Conservation (phyloP, 1,140 invertebrate species). For the Psilanteris sp. region DNA sequence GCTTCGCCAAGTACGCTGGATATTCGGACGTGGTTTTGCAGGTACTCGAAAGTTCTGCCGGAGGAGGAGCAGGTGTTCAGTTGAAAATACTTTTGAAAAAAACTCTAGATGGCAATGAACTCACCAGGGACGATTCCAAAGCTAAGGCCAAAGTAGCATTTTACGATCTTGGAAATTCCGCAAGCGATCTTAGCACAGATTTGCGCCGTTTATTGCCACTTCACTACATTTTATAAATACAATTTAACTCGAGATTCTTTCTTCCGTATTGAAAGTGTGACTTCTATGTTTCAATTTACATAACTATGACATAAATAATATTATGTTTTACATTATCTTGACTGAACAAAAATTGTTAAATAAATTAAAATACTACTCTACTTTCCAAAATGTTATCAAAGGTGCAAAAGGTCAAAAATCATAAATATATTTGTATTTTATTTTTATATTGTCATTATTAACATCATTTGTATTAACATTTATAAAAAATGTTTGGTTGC, state of each 20-base stretch:
- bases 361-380: too few relatives aligned
- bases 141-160: slow-evolving; percentile 53
- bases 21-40: slow-evolving; percentile 72
- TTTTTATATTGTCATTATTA: too few relatives aligned
- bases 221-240: slow-evolving; percentile 61
- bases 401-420: too few relatives aligned
- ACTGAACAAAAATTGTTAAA: too few relatives aligned
- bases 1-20: slow-evolving; percentile 71
- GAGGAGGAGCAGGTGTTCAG: slow-evolving; percentile 70
- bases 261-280: slow-evolving; percentile 1
- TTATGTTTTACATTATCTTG: too few relatives aligned
- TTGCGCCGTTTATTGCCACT: slow-evolving; percentile 69
- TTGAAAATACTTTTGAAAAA: slow-evolving; percentile 70
- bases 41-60: slow-evolving; percentile 63
- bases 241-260: background rate
- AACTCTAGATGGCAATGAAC: slow-evolving; percentile 67
- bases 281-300: too few relatives aligned
- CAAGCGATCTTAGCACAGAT: slow-evolving; percentile 69
- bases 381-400: too few relatives aligned
- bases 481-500: too few relatives aligned
- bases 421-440: too few relatives aligned
- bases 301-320: too few relatives aligned
- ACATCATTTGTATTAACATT: too few relatives aligned
- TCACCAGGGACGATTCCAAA: slow-evolving; percentile 72
- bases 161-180: slow-evolving; percentile 66